phyloP scores from a whole-genome alignment of 2,888 invertebrate species.

The Clepsis dumicolana region DNA sequence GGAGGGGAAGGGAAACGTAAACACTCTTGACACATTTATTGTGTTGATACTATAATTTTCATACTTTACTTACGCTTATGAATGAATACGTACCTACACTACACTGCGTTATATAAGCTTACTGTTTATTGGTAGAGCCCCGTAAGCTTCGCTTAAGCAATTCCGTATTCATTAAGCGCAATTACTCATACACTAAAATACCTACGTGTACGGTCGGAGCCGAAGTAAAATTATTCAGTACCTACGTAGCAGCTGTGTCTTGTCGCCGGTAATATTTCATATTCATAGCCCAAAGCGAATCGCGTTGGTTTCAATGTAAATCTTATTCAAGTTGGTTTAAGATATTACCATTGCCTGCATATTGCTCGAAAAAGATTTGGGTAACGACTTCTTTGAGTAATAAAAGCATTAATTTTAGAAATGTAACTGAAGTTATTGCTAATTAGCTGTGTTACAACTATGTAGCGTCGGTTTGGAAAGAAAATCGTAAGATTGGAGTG shows the following conservation, averaged over 20 bases:
- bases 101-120: neutral
- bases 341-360: conserved; percentile 46
- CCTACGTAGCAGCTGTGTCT: conserved; percentile 50
- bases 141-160: neutral
- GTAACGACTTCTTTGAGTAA: neutral
- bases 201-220: conserved; percentile 19
- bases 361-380: conserved; percentile 19
- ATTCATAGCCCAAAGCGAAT: conserved; percentile 54
- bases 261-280: conserved; percentile 54
- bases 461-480: too few relatives aligned
- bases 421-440: neutral
- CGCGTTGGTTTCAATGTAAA: conserved; percentile 55
- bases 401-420: neutral
- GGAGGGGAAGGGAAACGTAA: too few relatives aligned
- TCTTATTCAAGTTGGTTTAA: conserved; percentile 53
- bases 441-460: neutral
- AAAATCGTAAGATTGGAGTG: too few relatives aligned
- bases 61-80: too few relatives aligned
- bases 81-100: too few relatives aligned
- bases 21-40: too few relatives aligned
- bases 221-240: conserved; percentile 51
- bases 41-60: too few relatives aligned
- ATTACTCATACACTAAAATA: conserved; percentile 22
- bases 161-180: conserved; percentile 4
- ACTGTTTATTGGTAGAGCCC: conserved; percentile 7